Base-by-base conservation (phyloP, 2,888 invertebrate genomes). In the Nephrotoma appendiculata region DNA sequence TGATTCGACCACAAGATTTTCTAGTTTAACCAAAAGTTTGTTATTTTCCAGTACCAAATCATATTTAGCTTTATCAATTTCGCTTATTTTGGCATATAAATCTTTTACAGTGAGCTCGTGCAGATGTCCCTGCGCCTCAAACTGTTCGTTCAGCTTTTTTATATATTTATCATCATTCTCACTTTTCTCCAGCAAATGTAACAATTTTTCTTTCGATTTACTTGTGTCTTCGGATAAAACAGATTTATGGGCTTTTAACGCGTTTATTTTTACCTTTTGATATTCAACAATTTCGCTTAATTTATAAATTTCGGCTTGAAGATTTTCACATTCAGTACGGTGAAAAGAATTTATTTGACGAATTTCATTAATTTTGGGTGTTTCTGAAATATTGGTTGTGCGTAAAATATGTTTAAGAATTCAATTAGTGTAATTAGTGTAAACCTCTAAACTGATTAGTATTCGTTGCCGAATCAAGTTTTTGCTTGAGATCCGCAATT, bases 151-250 rank as follows among this genome's bases (percentile, higher is more conserved):
- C 88, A 96, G 92, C 43, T 93, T 93, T 87, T 93, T 92, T 41
- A 96, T 93, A 44, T 94, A 91, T 87, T 94, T 91, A 88, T 95
- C 94, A 88, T 95, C 95, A 88, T 93, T 93, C 45, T 92, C 93
- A 87, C 93, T 93, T 89, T 95, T 95, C 88, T 95, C 94, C 42
- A 93, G 92, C 87, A 95, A 90, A 0, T 94, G 93, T 57, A 92
- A 92, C 87, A 94, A 92, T 88, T 94, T 95, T 48, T 93, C 92
- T 89, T 94, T 94, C 44, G 93, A 91, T 0, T 91, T 92, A 0
- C 91, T 91, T 12, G 93, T 90, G 87, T 96, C 96, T 87, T 93
- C 93, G 89, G 95, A 95, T 41, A 96, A 90, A 86, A 94, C 95
- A 89, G 93, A 94, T 87, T 94, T 93, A 88, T 96, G 93, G 44